Base-by-base conservation (phyloP, 2,113 vertebrate species). In the Heterochromis multidens region DNA sequence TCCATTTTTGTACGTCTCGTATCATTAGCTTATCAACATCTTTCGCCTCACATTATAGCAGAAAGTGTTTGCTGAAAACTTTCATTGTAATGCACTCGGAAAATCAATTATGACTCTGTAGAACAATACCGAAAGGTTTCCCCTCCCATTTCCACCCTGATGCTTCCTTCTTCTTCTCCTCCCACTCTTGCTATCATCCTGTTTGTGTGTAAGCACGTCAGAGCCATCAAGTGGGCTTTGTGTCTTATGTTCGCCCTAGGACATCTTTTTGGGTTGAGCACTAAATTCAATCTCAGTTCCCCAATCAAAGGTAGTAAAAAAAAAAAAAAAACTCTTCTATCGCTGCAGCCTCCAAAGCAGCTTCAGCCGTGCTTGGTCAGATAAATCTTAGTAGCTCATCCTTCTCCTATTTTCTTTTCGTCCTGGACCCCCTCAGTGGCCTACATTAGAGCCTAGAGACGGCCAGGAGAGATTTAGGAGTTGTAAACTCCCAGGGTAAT, bases 401-500 rank as follows among this genome's bases (percentile, higher is more conserved):
- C 90, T 87, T 93, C 74, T 91, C 88, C 78, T 90, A 90, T 94
- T 91, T 91, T 93, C 86, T 93, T 94, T 94, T 93, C 90, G 92
- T 93, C 90, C 81, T 37, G 79, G 90, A 88, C 92, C 91, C 91
- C 90, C 92, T 92, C 92, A 84, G 91, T 93, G 93, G 88, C 94
- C 91, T 91, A 92, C 89, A 94, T 96, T 95, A 94, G 92, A 92
- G 91, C 79, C 85, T 92, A 89, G 91, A 95, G 95, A 95, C 93
- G 93, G 93, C 92, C 94, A 93, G 87, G 77, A 88, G 93, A 95
- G 94, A 95, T 95, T 94, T 91, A 88, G 91, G 81, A 93, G 79
- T 91, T 90, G 93, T 92, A 93, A 95, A 95, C 93, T 91, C 95
- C 94, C 94, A 94, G 92, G 93, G 91, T 93, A 87, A 94, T 92